phyloP scores from a whole-genome alignment of 2,888 invertebrate species.

The Scelioninae gen. 1 region DNA sequence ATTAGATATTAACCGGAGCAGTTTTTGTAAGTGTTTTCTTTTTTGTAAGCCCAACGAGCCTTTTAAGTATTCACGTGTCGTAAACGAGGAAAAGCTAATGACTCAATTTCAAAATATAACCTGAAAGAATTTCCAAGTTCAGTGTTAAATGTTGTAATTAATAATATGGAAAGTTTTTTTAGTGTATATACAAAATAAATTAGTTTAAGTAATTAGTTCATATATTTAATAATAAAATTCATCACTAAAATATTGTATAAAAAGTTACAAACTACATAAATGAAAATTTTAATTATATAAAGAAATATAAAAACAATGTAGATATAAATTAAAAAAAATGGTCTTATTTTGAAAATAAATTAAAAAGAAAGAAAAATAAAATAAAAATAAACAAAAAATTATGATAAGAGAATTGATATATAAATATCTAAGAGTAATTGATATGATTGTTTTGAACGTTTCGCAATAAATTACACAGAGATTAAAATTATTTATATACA shows the following conservation, averaged over 20 bases:
- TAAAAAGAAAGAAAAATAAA: too few species aligned
- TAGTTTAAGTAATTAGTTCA: neutral
- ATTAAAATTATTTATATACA: slow-evolving; percentile 33
- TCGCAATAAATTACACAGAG: slow-evolving; percentile 17
- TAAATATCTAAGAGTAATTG: neutral
- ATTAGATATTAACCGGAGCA: slow-evolving; percentile 37
- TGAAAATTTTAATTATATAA: too few species aligned
- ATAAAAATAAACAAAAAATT: neutral
- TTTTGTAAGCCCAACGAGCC: neutral
- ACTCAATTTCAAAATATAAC: slow-evolving; percentile 27
- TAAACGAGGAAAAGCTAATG: slow-evolving; percentile 23
- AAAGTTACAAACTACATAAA: too few species aligned
- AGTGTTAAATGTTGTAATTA: slow-evolving; percentile 2
- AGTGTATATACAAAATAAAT: neutral
- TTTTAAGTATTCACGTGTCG: slow-evolving; percentile 10
- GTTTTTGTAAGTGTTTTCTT: slow-evolving; percentile 34
- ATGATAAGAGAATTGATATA: neutral
- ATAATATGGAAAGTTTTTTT: neutral
- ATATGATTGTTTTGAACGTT: slow-evolving; percentile 17
- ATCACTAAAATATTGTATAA: too few species aligned
- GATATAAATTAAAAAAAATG: too few species aligned
- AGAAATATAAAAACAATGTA: too few species aligned
- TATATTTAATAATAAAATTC: neutral
- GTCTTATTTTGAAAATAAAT: too few species aligned
- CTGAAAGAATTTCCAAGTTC: slow-evolving; percentile 5